phyloP scores from a whole-genome alignment of 2,797 vertebrate species.

The Acipenser ruthenus region DNA sequence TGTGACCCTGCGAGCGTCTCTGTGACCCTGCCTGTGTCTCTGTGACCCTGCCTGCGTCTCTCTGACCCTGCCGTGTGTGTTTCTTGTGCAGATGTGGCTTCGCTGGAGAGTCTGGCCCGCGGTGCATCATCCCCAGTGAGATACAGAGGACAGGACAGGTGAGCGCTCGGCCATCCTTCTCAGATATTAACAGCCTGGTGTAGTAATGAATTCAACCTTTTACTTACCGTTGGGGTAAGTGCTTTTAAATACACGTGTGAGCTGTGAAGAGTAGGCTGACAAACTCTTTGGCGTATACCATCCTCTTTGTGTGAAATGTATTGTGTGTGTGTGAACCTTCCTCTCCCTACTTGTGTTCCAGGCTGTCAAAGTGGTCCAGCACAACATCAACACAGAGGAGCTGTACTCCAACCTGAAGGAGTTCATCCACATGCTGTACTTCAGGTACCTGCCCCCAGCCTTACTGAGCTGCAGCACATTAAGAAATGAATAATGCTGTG shows the following conservation, averaged over 20 bases:
- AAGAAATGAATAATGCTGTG: too few species aligned
- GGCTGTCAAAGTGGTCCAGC: constrained; percentile 87
- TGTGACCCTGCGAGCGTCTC: too few species aligned
- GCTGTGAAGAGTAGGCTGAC: neutral
- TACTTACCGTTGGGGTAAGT: neutral
- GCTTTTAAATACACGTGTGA: neutral
- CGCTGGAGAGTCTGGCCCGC: constrained; percentile 93
- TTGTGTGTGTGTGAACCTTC: constrained; percentile 13
- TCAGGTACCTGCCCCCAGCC: constrained; percentile 68
- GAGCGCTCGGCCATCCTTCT: constrained; percentile 14
- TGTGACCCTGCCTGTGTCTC: too few species aligned
- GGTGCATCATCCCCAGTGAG: constrained; percentile 95
- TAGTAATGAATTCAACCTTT: neutral
- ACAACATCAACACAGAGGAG: constrained; percentile 96
- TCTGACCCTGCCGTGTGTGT: neutral
- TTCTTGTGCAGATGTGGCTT: constrained; percentile 80
- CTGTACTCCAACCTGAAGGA: constrained; percentile 92
- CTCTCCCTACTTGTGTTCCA: constrained; percentile 37
- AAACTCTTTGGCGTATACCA: neutral
- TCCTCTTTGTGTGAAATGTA: neutral
- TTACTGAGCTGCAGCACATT: neutral
- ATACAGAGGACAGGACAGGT: constrained; percentile 86
- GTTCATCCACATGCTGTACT: constrained; percentile 94
- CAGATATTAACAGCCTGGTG: neutral
- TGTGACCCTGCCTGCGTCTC: too few species aligned